Evolutionary conservation across 2,113 vertebrate species (phyloP), one percentile per base, ranked within the genome.

Genomic region (Crocuta crocuta): DNA sequence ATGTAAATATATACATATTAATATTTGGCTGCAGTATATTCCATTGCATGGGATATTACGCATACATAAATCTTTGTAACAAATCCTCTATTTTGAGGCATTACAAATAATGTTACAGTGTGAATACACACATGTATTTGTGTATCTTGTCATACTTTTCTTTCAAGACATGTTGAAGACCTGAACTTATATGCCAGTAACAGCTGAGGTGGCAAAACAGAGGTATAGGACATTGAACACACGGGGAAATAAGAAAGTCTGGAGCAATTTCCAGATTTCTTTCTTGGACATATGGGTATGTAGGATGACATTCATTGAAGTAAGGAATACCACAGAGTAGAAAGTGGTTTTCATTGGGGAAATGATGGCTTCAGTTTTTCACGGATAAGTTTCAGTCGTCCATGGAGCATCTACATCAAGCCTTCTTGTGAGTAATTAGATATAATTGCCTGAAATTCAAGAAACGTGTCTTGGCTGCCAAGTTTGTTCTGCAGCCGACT

Each of bases 341-440:
- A 87, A 88, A 71, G 43, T 63, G 0, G 33, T 68, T 81, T 85
- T 73, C 50, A 50, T 7, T 73, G 39, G 33, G 6, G 11, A 89
- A 86, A 39, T 39, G 24, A 90, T 24, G 8, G 33, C 28, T 94
- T 96, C 58, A 81, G 16, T 78, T 70, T 81, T 92, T 97, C 61
- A 81, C 10, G 94, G 81, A 66, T 93, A 92, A 68, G 50, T 95
- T 92, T 91, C 93, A 94, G 50, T 81, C 66, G 33, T 91, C 65
- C 33, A 28, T 53, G 78, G 76, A 71, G 23, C 33, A 91, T 85
- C 33, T 28, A 91, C 78, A 10, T 55, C 28, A 28, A 94, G 58
- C 71, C 66, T 96, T 97, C 71, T 66, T 94, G 89, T 88, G 97
- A 97, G 95, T 91, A 92, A 92, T 93, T 95, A 94, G 81, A 84